Evolutionary conservation across 2,113 vertebrate genomes (phyloP), one percentile per base, ranked within the genome.

Genomic region (Pundamilia nyererei): DNA sequence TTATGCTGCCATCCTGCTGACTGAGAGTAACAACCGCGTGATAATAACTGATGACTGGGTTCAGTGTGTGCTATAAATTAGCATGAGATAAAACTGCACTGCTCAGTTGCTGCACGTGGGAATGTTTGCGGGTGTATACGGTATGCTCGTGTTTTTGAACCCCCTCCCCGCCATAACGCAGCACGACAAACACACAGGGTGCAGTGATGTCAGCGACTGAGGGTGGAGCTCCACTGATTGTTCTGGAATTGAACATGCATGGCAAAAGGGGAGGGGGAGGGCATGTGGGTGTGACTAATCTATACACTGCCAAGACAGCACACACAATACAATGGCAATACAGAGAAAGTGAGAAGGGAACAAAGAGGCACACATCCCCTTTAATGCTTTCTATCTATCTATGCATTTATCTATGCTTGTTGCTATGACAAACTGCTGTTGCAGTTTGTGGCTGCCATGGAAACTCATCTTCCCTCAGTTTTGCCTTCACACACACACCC

Each of bases 361-460:
- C 80, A 91, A 92, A 88, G 68, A 82, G 11, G 7, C n/a, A 31
- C 31, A 17, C 31, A 65, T n/a, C 11, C 17, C 24, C 33, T 79
- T 24, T 58, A 82, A 45, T 29, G 58, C 38, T 49, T 53, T 82
- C 45, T 35, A n/a, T 80, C 56, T n/a, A 65, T 80, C 70, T 24
- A 42, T 38, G 49, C 15, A 24, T 54, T 45, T 68, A 29, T 79
- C 24, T 47, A 75, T 11, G 40, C 11, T 85, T 60, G 17, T 38
- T 56, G 31, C 26, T 65, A 55, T 38, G 68, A 56, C 13, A 53
- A 49, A 15, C 53, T 83, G 56, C 35, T 45, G 82, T 65, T 70
- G 42, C 49, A 55, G 80, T 85, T 53, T 21, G 9, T 77, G 26
- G 90, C 83, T 90, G 86, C 90, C 90, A 91, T 93, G 89, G 90